Percentiles rank a stretch among this genome's conserved stretches.
These are phyloP conservation scores for Parambassis ranga DNA, from an alignment of 2,797 vertebrate species.

Conservation along the genomic window DNA sequence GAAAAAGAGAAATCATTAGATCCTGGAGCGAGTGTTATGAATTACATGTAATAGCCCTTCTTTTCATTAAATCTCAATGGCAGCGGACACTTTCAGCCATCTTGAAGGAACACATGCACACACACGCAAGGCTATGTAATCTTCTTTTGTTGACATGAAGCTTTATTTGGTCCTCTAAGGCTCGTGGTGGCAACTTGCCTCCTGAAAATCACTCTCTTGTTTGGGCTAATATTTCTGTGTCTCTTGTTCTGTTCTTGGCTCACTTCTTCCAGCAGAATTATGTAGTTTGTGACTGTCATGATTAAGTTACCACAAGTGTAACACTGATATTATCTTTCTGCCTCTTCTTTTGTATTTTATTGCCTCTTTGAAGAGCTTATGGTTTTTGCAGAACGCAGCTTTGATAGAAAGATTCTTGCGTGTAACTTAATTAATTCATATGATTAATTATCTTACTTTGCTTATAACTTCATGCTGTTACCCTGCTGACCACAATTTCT, in stretches of 20 bases:
- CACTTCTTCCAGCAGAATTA: conserved; percentile 1
- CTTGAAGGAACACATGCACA: conserved; percentile 25
- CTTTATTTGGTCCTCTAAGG: conserved; percentile 35
- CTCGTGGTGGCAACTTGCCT: conserved; percentile 28
- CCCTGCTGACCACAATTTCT: conserved; percentile 62
- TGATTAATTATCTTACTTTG: conserved; percentile 61
- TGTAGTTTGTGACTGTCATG: not conserved
- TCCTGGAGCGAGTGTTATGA: conserved; percentile 69
- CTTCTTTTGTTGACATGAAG: conserved; percentile 52
- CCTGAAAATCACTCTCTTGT: conserved; percentile 18
- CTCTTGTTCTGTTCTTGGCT: not conserved
- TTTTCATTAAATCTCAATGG: conserved; percentile 74
- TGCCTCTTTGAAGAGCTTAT: conserved; percentile 29
- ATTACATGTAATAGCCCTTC: conserved; percentile 71
- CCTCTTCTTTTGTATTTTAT: conserved; percentile 20
- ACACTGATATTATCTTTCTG: not conserved
- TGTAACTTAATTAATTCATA: conserved; percentile 50
- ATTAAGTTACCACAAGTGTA: conserved; percentile 11
- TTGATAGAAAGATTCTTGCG: conserved; percentile 46
- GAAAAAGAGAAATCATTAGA: conserved; percentile 77
- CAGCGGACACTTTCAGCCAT: conserved; percentile 68
- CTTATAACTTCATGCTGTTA: conserved; percentile 59
- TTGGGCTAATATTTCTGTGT: not conserved
- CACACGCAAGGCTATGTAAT: conserved; percentile 25
- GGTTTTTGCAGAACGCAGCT: conserved; percentile 21